Evolutionary conservation across 1,140 invertebrate genomes (phyloP).

Genomic region (Heliconius melpomene): DNA sequence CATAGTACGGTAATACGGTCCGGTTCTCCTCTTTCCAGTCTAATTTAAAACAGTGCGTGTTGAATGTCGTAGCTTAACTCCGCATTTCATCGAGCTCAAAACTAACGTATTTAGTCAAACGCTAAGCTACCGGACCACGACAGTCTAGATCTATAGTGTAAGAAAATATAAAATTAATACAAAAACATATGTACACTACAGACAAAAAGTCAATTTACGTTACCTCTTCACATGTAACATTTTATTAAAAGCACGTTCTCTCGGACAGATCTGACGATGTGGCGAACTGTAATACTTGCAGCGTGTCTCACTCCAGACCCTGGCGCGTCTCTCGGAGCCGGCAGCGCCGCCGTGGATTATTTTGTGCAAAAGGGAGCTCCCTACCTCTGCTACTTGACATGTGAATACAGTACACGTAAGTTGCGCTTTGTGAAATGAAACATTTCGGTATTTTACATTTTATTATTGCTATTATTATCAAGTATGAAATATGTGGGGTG

Average conservation of each 20-base stretch:
- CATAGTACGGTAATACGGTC: too few relatives aligned
- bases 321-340: background rate
- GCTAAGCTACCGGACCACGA: background rate
- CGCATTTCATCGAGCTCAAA: too few relatives aligned
- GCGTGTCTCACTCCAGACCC: background rate
- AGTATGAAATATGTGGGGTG: too few relatives aligned
- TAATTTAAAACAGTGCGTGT: too few relatives aligned
- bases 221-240: background rate
- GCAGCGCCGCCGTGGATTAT: constrained; percentile 39
- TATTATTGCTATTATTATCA: background rate
- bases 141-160: background rate
- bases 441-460: background rate
- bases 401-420: constrained; percentile 38
- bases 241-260: background rate
- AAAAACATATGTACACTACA: background rate
- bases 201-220: background rate
- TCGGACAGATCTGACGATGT: constrained; percentile 7
- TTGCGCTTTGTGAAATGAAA: background rate
- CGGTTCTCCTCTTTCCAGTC: too few relatives aligned
- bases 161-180: background rate
- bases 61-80: too few relatives aligned
- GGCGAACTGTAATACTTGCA: background rate
- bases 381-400: constrained; percentile 45
- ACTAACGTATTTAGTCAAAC: too few relatives aligned
- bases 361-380: constrained; percentile 39